These are phyloP conservation scores for Halcyon badia DNA, from an alignment of 2,797 vertebrate species.

Conservation along the genomic window DNA sequence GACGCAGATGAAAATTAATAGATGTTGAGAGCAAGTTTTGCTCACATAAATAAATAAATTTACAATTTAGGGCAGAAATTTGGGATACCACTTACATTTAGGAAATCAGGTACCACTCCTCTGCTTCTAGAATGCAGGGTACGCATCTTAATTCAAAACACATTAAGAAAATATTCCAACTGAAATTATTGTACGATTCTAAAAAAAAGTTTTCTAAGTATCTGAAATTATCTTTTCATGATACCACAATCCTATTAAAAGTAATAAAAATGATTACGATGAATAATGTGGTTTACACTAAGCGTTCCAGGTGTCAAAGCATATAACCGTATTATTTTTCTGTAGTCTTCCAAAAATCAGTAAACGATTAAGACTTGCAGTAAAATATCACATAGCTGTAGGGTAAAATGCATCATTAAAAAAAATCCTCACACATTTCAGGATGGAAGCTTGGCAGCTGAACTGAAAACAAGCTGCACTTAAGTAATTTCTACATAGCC, in stretches of 20 bases:
- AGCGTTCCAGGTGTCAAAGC: neutral
- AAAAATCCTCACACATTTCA: constrained; percentile 36
- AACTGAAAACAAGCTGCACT: constrained; percentile 66
- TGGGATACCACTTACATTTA: neutral
- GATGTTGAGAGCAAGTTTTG: neutral
- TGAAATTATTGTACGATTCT: neutral
- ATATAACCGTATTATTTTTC: neutral
- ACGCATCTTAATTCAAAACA: neutral
- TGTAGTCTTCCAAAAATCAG: constrained; percentile 17
- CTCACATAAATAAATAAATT: neutral
- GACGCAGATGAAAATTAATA: neutral
- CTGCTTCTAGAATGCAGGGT: neutral
- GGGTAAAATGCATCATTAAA: constrained; percentile 56
- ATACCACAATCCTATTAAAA: constrained; percentile 1
- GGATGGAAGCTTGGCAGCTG: constrained; percentile 55
- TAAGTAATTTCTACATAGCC: constrained; percentile 59
- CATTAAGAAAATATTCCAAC: neutral
- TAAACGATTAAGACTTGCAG: constrained; percentile 10
- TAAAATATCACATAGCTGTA: constrained; percentile 34
- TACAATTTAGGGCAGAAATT: neutral
- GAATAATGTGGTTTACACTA: neutral
- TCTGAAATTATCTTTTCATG: neutral
- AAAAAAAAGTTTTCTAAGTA: neutral
- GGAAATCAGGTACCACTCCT: neutral
- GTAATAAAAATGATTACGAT: neutral